Evolutionary conservation across 2,113 vertebrate genomes (phyloP), one percentile per base, ranked within the genome.

Genomic region (Dipodomys stephensi): DNA sequence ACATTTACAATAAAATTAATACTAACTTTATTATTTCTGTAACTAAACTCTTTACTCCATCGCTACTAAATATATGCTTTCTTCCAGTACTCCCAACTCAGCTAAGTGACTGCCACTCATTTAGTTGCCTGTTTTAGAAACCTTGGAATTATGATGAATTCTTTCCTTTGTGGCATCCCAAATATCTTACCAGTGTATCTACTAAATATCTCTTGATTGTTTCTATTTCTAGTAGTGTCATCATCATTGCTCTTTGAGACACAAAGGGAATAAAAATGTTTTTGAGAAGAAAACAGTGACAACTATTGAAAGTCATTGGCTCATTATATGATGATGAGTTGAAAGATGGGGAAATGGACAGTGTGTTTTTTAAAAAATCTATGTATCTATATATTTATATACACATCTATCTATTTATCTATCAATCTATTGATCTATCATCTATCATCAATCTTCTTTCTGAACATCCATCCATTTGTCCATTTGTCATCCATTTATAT

Each of bases 311-410:
- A 76, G 16, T 67, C 18, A 2, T 1, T 2, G 2, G 3, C 30
- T 7, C 4, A 23, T 6, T 6, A 0, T 44, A 2, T n/a, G 22
- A 15, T 32, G 4, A 18, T 19, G 4, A n/a, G 60, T 27, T 28
- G 10, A 74, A 12, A 23, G 28, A 22, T 0, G 2, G 6, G 0
- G 4, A 9, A 6, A 2, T 64, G 12, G 49, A 62, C 16, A 76
- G 78, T 53, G 49, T 53, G 2, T 57, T 13, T 57, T 57, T 57
- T 57, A 39, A 39, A 39, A 39, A 39, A 57, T 18, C 12, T 57
- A 57, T 57, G 53, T 57, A 57, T 57, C 53, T 57, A 57, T 57
- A 4, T 57, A 57, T 57, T 13, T 57, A 57, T 57, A 13, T 57
- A 57, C 15, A 11, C 15, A 57, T 57, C 53, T 49, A 49, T 49